These are phyloP conservation scores for Herminia tarsipennalis DNA, from an alignment of 2,888 invertebrate species.

Conservation along the genomic window DNA sequence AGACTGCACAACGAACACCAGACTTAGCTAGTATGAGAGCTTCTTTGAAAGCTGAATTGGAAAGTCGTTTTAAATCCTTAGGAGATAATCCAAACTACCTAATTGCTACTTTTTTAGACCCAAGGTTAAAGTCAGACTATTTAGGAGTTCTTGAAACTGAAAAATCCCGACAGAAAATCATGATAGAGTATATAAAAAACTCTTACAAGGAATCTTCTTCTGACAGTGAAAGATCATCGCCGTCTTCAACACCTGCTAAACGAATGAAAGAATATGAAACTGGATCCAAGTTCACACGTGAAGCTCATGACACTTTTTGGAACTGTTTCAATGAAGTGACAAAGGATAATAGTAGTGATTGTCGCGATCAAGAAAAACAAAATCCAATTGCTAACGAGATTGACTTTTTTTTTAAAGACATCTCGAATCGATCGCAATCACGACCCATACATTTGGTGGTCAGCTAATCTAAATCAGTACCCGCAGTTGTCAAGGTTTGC, in stretches of 20 bases:
- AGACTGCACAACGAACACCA: slow-evolving; percentile 13
- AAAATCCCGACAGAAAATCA: slow-evolving; percentile 9
- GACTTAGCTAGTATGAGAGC: slow-evolving; percentile 15
- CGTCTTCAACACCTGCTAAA: slow-evolving; percentile 23
- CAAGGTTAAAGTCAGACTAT: slow-evolving; percentile 26
- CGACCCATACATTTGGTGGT: slow-evolving; percentile 28
- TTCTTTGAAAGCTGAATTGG: slow-evolving; percentile 29
- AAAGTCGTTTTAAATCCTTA: slow-evolving; percentile 31
- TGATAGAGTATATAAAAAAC: slow-evolving; percentile 21
- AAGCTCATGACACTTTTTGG: slow-evolving; percentile 33
- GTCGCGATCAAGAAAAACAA: slow-evolving; percentile 11
- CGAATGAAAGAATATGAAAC: slow-evolving; percentile 19
- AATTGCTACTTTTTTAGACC: slow-evolving; percentile 26
- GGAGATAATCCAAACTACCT: slow-evolving; percentile 28
- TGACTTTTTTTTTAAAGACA: slow-evolving; percentile 9
- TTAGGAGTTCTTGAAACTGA: slow-evolving; percentile 10
- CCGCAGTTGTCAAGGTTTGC: slow-evolving; percentile 24
- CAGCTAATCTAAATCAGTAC: slow-evolving; percentile 22
- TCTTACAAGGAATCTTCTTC: slow-evolving; percentile 17
- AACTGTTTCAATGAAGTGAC: slow-evolving; percentile 33
- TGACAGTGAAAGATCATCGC: slow-evolving; percentile 3
- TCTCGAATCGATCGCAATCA: slow-evolving; percentile 28
- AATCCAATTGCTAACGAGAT: slow-evolving; percentile 8
- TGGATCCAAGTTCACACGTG: slow-evolving; percentile 17
- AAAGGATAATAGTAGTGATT: slow-evolving; percentile 24